Base-by-base conservation (phyloP, 2,797 vertebrate genomes). In the Acipenser ruthenus region DNA sequence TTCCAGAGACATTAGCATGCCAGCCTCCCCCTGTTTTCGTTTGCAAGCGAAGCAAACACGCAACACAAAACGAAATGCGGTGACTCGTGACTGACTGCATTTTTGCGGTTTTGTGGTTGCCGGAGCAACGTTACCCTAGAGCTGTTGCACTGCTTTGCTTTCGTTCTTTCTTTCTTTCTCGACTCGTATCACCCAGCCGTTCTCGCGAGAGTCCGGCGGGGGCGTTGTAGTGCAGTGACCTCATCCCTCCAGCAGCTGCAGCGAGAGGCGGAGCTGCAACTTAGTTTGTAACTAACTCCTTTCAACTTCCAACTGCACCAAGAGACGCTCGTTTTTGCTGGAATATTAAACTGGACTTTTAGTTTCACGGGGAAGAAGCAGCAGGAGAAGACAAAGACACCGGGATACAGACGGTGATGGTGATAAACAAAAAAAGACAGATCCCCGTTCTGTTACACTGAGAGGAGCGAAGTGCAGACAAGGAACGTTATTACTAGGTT, bases 211-310 rank as follows among this genome's bases (percentile, higher is more conserved):
- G 63, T 83, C 60, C 50, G 13, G 69, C 53, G 65, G 65, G 72
- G 73, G 82, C n/a, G n/a, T 75, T 72, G 61, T n/a, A 62, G 79
- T 77, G 80, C 74, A 86, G 82, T 90, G 89, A 90, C 81, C 87
- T 90, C 89, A 90, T 89, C 86, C 76, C 80, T 84, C 75, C 83
- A 81, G 86, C 82, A 83, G 81, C 87, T 88, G 87, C 83, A 86
- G 84, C 79, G 85, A 81, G 75, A 87, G 80, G 78, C 82, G 70
- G 79, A 80, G 68, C 75, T 70, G 68, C 72, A 89, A 91, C 83
- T 91, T 90, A 86, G 65, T 79, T 82, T 82, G 79, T 82, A 89
- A 91, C 88, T 91, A 37, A 37, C 23, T 37, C 23, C 23, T 37
- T 91, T 77, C 65, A 76, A 85, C 84, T 86, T 76, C 69, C 74